phyloP scores from a whole-genome alignment of 1,140 invertebrate genomes.

The Cherax quadricarinatus region DNA sequence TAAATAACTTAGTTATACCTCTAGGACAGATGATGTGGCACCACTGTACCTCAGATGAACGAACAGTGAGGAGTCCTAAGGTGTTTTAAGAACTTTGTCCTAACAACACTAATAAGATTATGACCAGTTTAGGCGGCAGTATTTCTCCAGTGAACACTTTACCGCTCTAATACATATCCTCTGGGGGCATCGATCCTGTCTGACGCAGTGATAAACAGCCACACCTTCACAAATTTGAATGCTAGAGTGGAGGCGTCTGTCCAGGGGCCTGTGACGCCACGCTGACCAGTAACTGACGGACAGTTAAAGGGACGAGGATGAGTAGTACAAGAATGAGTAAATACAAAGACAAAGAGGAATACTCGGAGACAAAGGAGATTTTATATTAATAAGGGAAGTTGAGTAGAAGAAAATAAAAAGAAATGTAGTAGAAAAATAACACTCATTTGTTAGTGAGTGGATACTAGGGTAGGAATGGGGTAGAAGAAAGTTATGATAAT shows the following conservation, averaged over 20 bases:
- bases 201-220: no score
- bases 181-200: no score
- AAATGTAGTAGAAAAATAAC: no score
- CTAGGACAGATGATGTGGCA: conserved; percentile 17
- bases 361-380: background rate
- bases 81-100: conserved; percentile 21
- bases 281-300: conserved; percentile 22
- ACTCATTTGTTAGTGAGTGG: no score
- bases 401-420: no score
- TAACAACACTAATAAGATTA: background rate
- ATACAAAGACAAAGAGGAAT: background rate
- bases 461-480: no score
- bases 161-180: no score
- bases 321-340: no score
- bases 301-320: conserved; percentile 15
- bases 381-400: no score
- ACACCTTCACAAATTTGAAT: background rate
- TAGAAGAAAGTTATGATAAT: no score
- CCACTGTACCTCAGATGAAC: conserved; percentile 19
- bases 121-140: background rate
- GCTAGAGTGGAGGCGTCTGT: background rate
- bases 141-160: no score
- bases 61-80: conserved; percentile 13
- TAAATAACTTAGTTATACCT: background rate
- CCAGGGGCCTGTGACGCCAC: conserved; percentile 16